A percentile compares a stretch with the other conserved stretches of the same genome.
Evolutionary conservation across 1,140 invertebrate genomes (phyloP).

Genomic region (Drosophila setifemur): DNA sequence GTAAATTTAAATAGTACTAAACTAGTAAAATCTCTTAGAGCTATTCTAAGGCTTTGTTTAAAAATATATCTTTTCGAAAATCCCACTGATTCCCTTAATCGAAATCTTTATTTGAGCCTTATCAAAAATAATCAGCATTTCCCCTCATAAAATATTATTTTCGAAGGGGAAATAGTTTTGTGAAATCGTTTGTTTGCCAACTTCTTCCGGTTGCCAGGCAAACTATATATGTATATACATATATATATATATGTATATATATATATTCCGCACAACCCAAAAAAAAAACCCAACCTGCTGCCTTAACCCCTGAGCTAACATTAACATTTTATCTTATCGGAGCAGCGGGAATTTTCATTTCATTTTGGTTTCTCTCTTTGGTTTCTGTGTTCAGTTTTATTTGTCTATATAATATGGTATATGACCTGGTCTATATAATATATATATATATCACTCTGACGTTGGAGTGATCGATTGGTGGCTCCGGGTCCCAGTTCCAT

Average conservation of each 20-base stretch:
- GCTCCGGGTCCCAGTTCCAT: background rate
- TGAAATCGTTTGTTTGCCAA: background rate
- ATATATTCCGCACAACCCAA: background rate
- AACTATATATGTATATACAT: background rate
- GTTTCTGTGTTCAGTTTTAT: slow-evolving; percentile 36
- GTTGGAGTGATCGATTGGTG: slow-evolving; percentile 38
- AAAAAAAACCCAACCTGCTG: slow-evolving; percentile 11
- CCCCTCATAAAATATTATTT: background rate
- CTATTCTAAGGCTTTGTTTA: too few relatives aligned
- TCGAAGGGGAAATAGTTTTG: background rate
- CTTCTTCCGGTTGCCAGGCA: slow-evolving; percentile 49
- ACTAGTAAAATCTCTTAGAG: too few relatives aligned
- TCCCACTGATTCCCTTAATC: too few relatives aligned
- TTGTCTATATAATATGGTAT: background rate
- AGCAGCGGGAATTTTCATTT: slow-evolving; percentile 23
- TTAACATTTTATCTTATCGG: slow-evolving; percentile 61
- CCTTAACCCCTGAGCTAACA: slow-evolving; percentile 17
- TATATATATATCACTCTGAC: slow-evolving; percentile 5
- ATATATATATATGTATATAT: too few relatives aligned
- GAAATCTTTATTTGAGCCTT: too few relatives aligned
- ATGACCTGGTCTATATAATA: slow-evolving; percentile 1
- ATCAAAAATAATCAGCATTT: too few relatives aligned
- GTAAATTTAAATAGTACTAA: too few relatives aligned
- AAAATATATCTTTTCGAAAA: too few relatives aligned
- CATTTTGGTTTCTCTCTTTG: slow-evolving; percentile 7